Evolutionary conservation across 1,140 invertebrate genomes (phyloP).

Genomic region (Drosophila repletoides): DNA sequence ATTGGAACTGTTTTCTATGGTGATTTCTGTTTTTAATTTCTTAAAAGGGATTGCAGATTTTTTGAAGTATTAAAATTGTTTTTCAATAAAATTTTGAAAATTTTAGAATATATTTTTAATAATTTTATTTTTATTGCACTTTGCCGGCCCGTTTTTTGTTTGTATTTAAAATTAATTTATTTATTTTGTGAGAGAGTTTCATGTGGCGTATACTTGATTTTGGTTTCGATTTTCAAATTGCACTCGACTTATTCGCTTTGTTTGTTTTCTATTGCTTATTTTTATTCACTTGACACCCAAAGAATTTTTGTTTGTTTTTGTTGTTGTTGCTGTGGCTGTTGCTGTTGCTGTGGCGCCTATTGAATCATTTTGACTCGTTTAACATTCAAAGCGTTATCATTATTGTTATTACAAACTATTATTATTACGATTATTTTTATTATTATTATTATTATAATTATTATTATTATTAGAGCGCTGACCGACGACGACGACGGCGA

Average conservation of each 20-base stretch:
- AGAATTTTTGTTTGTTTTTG: conserved; percentile 5
- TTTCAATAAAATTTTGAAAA: conserved; percentile 15
- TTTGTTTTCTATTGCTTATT: no score
- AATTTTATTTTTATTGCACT: conserved; percentile 59
- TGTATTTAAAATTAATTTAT: conserved; percentile 10
- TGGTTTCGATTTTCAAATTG: conserved; percentile 57
- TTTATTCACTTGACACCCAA: conserved; percentile 53
- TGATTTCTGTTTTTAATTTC: neutral
- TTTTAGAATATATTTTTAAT: neutral
- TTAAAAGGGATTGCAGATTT: no score
- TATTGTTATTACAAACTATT: conserved; percentile 58
- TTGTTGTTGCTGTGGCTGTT: no score
- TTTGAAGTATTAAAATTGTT: conserved; percentile 10
- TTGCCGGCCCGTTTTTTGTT: conserved; percentile 19
- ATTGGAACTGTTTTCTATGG: neutral
- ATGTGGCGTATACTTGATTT: conserved; percentile 62
- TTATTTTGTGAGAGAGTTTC: conserved; percentile 49
- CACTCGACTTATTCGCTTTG: no score
- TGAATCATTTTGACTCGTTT: conserved; percentile 31
- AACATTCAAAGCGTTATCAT: conserved; percentile 35
- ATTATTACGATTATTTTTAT: conserved; percentile 57
- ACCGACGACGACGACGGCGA: conserved; percentile 56
- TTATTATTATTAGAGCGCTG: conserved; percentile 53
- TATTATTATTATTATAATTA: conserved; percentile 38
- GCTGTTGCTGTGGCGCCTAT: conserved; percentile 35